Percentiles rank a stretch among this genome's conserved stretches.
Conservation (phyloP, 2,797 vertebrate genomes). For the Nannoperca australis region DNA sequence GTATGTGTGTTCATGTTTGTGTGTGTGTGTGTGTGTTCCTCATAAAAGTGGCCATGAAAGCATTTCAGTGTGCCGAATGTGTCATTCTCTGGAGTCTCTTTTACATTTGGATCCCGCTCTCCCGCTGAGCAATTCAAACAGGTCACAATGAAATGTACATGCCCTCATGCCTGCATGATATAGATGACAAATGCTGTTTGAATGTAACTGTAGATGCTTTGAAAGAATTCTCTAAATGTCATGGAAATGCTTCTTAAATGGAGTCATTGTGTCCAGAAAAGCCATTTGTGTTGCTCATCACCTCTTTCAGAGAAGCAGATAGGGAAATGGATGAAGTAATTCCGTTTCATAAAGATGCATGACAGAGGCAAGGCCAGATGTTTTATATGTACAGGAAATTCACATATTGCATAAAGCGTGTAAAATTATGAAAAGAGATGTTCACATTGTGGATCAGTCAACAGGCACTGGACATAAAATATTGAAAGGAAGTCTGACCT, state of each 20-base stretch:
- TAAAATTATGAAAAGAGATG: too few relatives aligned
- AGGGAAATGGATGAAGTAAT: slow-evolving; percentile 40
- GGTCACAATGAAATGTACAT: slow-evolving; percentile 50
- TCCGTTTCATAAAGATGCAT: slow-evolving; percentile 16
- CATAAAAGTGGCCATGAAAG: slow-evolving; percentile 21
- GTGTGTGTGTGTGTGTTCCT: background rate
- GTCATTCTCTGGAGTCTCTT: slow-evolving; percentile 41
- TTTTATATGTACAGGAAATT: background rate
- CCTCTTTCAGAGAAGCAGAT: slow-evolving; percentile 29
- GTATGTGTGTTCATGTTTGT: background rate
- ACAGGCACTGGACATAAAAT: background rate
- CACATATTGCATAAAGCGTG: background rate
- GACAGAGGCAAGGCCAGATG: slow-evolving; percentile 14
- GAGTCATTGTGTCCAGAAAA: slow-evolving; percentile 36
- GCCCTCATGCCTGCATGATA: slow-evolving; percentile 20
- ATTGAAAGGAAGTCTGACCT: background rate
- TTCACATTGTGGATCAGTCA: background rate
- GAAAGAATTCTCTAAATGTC: slow-evolving; percentile 40
- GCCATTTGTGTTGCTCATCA: slow-evolving; percentile 22
- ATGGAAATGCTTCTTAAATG: slow-evolving; percentile 44
- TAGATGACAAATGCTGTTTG: slow-evolving; percentile 41
- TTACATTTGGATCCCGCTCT: slow-evolving; percentile 42
- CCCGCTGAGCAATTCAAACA: slow-evolving; percentile 58
- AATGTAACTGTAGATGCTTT: slow-evolving; percentile 55
- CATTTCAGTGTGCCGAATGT: slow-evolving; percentile 18